These are phyloP conservation scores for Itoplectis maculator DNA, from an alignment of 2,888 invertebrate genomes.

Conservation along the genomic window DNA sequence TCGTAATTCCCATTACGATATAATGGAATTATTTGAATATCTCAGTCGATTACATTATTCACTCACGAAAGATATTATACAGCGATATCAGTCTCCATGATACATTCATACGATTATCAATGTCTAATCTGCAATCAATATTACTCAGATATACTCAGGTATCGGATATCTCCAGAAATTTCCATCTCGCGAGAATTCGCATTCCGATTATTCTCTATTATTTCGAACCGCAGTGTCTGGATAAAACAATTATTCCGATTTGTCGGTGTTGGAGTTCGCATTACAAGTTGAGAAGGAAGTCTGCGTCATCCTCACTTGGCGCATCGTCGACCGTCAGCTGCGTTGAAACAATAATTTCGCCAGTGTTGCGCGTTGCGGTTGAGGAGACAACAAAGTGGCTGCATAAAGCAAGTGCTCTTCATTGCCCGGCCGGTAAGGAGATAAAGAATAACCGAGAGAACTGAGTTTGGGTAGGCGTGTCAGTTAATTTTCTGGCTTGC, in stretches of 20 bases:
- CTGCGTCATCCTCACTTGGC: constrained; percentile 49
- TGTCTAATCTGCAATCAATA: too few relatives aligned
- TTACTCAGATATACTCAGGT: too few relatives aligned
- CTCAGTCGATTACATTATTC: too few relatives aligned
- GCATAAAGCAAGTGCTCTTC: constrained; percentile 47
- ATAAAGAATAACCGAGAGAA: constrained; percentile 35
- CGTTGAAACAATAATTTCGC: constrained; percentile 49
- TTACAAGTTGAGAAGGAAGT: constrained; percentile 49
- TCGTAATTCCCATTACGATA: too few relatives aligned
- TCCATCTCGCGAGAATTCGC: too few relatives aligned
- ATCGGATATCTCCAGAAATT: too few relatives aligned
- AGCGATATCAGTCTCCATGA: not conserved
- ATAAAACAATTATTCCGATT: constrained; percentile 26
- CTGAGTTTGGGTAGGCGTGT: constrained; percentile 30
- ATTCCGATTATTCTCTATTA: too few relatives aligned
- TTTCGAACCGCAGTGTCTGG: not conserved
- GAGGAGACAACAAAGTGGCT: constrained; percentile 44
- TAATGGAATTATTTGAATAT: too few relatives aligned
- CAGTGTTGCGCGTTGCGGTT: constrained; percentile 41
- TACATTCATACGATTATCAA: not conserved
- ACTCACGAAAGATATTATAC: not conserved
- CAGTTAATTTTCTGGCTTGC: too few relatives aligned
- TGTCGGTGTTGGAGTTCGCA: too few relatives aligned
- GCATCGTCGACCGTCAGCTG: too few relatives aligned
- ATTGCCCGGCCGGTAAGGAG: constrained; percentile 36